Evolutionary conservation across 1,140 invertebrate species (phyloP).

Genomic region (Charaxes varanes): DNA sequence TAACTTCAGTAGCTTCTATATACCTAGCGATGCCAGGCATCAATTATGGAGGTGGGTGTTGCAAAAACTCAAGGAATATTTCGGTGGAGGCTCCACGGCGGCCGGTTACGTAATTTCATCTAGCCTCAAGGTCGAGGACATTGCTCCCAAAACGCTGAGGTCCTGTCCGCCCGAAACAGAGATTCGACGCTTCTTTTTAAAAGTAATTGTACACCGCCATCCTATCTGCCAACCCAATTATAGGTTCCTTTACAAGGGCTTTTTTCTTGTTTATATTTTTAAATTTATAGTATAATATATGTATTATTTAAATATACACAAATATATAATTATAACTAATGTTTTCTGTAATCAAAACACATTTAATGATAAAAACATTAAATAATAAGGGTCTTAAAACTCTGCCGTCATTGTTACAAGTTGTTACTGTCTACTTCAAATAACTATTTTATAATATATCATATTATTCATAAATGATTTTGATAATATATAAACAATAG

Average conservation of each 20-base stretch:
- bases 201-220: constrained; percentile 26
- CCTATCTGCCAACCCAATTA: constrained; percentile 13
- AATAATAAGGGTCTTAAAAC: too few species aligned
- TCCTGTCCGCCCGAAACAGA: constrained; percentile 45
- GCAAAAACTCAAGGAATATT: constrained; percentile 66
- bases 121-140: constrained; percentile 68
- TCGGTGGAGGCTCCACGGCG: constrained; percentile 54
- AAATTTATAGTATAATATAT: too few species aligned
- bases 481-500: too few species aligned
- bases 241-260: neutral
- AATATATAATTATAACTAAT: too few species aligned
- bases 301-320: too few species aligned
- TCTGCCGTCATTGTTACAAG: too few species aligned
- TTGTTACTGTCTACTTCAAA: too few species aligned
- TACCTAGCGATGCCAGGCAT: constrained; percentile 14
- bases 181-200: constrained; percentile 60
- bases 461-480: too few species aligned
- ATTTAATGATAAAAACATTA: too few species aligned
- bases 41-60: constrained; percentile 35
- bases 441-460: too few species aligned
- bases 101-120: constrained; percentile 69
- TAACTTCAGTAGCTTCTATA: constrained; percentile 13
- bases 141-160: constrained; percentile 70
- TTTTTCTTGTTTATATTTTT: too few species aligned
- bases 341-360: too few species aligned